These are phyloP conservation scores for Hipparchia sbordonii DNA, from an alignment of 2,888 invertebrate genomes.

Conservation along the genomic window DNA sequence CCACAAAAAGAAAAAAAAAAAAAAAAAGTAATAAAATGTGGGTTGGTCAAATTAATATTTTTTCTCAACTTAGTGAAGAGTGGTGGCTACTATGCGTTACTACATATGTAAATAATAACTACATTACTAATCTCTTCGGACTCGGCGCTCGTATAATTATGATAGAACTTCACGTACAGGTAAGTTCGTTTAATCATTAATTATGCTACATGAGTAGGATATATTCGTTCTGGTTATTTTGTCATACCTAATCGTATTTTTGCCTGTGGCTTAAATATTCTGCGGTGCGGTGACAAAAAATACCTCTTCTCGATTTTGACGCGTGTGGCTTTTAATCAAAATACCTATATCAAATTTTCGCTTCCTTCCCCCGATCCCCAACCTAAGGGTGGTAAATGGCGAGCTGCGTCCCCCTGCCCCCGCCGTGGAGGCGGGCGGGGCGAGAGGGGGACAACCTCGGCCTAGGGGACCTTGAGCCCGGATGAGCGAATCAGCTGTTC, in stretches of 20 bases:
- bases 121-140: too few species aligned
- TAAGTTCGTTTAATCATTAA: too few species aligned
- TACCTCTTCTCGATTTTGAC: not conserved
- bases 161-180: too few species aligned
- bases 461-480: conserved; percentile 64
- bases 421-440: conserved; percentile 39
- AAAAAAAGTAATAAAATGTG: too few species aligned
- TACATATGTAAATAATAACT: too few species aligned
- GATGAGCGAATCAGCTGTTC: conserved; percentile 70
- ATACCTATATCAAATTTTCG: conserved; percentile 39
- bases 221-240: too few species aligned
- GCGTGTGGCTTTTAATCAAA: conserved; percentile 35
- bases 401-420: conserved; percentile 33
- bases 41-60: too few species aligned
- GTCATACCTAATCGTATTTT: not conserved
- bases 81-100: too few species aligned
- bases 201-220: not conserved
- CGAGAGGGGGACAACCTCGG: conserved; percentile 41
- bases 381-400: conserved; percentile 18
- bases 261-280: too few species aligned
- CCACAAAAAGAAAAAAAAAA: too few species aligned
- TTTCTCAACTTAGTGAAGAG: too few species aligned
- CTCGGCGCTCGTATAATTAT: too few species aligned
- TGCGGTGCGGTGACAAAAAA: not conserved
- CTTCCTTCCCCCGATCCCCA: conserved; percentile 20